These are phyloP conservation scores for Chloropsis hardwickii DNA, from an alignment of 2,113 vertebrate species.

Conservation along the genomic window DNA sequence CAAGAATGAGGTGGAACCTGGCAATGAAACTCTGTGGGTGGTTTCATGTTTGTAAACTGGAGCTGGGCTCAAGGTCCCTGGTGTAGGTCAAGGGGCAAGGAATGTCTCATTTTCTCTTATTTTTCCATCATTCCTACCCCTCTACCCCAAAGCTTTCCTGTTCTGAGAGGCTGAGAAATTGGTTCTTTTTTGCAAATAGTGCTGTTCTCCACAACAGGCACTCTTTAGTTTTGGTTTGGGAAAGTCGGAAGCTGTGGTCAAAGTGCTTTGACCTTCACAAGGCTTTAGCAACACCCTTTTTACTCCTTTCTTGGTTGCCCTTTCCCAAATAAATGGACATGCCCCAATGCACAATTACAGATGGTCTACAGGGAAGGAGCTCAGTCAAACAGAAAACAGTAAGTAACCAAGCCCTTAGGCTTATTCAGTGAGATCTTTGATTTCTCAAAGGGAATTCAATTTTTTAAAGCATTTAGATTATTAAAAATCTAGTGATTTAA, in stretches of 20 bases:
- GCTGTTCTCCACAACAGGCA: not conserved
- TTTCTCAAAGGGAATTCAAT: not conserved
- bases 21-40: not conserved
- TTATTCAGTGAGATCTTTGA: not conserved
- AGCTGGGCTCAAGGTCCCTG: not conserved
- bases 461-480: not conserved
- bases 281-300: not conserved
- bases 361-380: not conserved
- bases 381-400: not conserved
- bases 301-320: not conserved
- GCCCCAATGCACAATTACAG: not conserved
- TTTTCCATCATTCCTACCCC: not conserved
- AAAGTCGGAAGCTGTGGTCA: not conserved
- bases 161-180: not conserved
- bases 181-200: not conserved
- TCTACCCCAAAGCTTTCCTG: not conserved
- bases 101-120: not conserved
- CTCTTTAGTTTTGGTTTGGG: not conserved
- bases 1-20: not conserved
- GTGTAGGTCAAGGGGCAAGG: not conserved
- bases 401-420: not conserved
- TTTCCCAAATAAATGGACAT: not conserved
- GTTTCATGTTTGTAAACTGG: not conserved
- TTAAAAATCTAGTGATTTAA: not conserved
- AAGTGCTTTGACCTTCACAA: not conserved